These are phyloP conservation scores for Euproctis similis DNA, from an alignment of 2,888 invertebrate genomes.

Conservation along the genomic window DNA sequence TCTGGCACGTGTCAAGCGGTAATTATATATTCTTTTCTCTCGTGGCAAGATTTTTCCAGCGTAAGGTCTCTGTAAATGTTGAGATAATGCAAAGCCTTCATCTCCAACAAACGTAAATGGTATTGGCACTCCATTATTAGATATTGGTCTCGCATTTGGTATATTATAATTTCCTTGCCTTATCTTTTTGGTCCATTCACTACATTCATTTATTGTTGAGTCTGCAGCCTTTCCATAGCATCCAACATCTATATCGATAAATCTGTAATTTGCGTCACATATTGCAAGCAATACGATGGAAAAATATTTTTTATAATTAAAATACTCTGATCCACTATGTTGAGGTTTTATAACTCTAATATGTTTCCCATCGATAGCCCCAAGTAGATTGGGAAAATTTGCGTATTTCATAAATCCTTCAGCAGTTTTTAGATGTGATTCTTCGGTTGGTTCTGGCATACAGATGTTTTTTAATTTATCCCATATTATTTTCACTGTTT, in stretches of 20 bases:
- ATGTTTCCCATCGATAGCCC: slow-evolving; percentile 8
- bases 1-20: slow-evolving; percentile 6
- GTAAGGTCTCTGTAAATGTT: slow-evolving; percentile 11
- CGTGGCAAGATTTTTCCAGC: slow-evolving; percentile 6
- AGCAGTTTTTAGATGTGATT: too few relatives aligned
- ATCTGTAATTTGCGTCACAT: slow-evolving; percentile 22
- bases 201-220: slow-evolving; percentile 4
- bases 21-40: slow-evolving; percentile 8
- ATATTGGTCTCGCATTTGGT: slow-evolving; percentile 6
- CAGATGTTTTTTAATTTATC: too few relatives aligned
- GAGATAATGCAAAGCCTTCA: slow-evolving; percentile 10
- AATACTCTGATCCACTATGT: slow-evolving; percentile 12
- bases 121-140: slow-evolving; percentile 1
- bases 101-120: slow-evolving; percentile 9
- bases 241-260: slow-evolving; percentile 21
- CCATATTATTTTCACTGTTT: too few relatives aligned
- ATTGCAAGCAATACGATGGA: slow-evolving; percentile 24
- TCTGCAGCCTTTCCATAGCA: slow-evolving; percentile 4
- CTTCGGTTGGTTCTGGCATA: too few relatives aligned
- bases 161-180: slow-evolving; percentile 7
- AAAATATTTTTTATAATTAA: slow-evolving; percentile 9
- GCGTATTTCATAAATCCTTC: slow-evolving; percentile 7
- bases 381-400: slow-evolving; percentile 11
- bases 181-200: slow-evolving; percentile 5
- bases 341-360: slow-evolving; percentile 10